Conservation (phyloP, 2,113 vertebrate genomes). For the Stomatorhinus ivindoensis region DNA sequence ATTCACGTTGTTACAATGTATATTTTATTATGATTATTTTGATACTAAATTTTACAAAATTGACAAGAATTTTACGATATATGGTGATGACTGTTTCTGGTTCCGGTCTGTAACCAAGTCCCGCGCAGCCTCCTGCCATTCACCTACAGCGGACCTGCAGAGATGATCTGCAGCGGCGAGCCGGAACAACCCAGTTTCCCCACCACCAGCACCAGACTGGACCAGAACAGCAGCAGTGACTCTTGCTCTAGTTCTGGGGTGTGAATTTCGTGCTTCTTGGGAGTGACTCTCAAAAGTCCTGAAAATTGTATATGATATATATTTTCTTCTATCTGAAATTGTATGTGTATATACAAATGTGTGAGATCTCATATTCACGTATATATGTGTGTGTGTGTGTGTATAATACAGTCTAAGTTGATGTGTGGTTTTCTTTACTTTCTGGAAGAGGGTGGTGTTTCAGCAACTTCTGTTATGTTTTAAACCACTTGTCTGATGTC, state of each 20-base stretch:
- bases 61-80: conserved; percentile 9
- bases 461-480: conserved; percentile 33
- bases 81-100: conserved; percentile 8
- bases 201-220: background rate
- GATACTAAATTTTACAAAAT: too few relatives aligned
- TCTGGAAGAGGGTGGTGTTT: conserved; percentile 34
- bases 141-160: background rate
- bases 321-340: conserved; percentile 16
- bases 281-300: background rate
- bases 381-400: conserved; percentile 22
- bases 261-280: background rate
- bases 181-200: background rate
- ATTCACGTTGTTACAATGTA: conserved; percentile 40
- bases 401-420: conserved; percentile 18
- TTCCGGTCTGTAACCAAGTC: background rate
- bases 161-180: background rate
- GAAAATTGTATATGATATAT: conserved; percentile 26
- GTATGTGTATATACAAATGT: conserved; percentile 22
- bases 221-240: background rate
- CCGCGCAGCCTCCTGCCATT: background rate
- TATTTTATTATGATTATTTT: conserved; percentile 33
- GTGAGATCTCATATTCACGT: conserved; percentile 24
- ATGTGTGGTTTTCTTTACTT: conserved; percentile 31
- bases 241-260: background rate
- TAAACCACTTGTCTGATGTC: conserved; percentile 38